A percentile compares a stretch with the other conserved stretches of the same genome.
phyloP scores from a whole-genome alignment of 2,888 invertebrate genomes.

The Lasius fuliginosus region DNA sequence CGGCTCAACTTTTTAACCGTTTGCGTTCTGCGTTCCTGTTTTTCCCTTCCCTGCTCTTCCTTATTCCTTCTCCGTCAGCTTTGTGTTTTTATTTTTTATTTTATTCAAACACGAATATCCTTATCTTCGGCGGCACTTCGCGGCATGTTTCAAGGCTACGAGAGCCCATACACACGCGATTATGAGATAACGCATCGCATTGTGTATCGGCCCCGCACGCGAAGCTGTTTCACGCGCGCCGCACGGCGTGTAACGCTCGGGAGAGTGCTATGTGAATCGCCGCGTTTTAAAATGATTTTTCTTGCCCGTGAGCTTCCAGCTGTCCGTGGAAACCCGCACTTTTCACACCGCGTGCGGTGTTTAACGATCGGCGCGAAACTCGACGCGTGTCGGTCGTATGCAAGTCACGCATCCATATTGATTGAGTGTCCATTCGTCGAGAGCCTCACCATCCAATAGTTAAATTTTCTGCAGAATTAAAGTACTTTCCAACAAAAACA shows the following conservation, averaged over 20 bases:
- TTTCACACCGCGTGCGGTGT: constrained; percentile 37
- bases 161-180: constrained; percentile 83
- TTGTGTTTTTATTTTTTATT: constrained; percentile 51
- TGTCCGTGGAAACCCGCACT: constrained; percentile 44
- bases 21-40: background rate
- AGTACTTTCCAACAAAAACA: background rate
- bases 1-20: background rate
- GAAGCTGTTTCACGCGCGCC: constrained; percentile 63
- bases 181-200: constrained; percentile 76
- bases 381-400: constrained; percentile 41
- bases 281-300: constrained; percentile 44
- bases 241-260: constrained; percentile 47
- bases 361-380: constrained; percentile 48
- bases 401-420: constrained; percentile 48
- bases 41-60: background rate
- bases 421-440: constrained; percentile 43
- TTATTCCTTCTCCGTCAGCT: background rate
- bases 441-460: constrained; percentile 34
- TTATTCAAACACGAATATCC: constrained; percentile 78
- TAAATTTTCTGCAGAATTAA: constrained; percentile 27
- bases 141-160: constrained; percentile 81
- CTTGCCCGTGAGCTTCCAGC: constrained; percentile 38
- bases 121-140: constrained; percentile 80
- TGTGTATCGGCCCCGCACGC: constrained; percentile 78
- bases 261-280: constrained; percentile 51